Percentiles rank a stretch among this genome's conserved stretches.
Conservation (phyloP, 2,113 vertebrate species). For the Saguinus imperator region DNA sequence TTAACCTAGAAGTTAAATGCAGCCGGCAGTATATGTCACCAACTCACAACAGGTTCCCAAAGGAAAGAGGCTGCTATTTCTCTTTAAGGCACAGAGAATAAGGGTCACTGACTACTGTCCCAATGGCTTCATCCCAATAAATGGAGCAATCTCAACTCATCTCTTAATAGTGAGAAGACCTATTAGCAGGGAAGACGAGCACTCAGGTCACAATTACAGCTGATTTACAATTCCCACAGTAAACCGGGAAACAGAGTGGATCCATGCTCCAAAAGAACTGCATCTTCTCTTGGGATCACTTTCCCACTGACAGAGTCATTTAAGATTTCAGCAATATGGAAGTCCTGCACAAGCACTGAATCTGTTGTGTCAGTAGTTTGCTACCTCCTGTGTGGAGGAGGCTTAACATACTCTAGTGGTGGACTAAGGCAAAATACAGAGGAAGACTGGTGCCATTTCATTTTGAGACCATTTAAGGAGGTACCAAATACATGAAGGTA, state of each 20-base stretch:
- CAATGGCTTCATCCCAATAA: background rate
- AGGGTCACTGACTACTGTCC: background rate
- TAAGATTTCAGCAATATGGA: background rate
- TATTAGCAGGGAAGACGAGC: background rate
- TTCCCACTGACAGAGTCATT: background rate
- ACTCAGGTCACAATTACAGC: background rate
- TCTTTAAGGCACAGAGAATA: background rate
- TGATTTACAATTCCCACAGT: constrained; percentile 2
- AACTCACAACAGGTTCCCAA: background rate
- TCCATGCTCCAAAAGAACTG: background rate
- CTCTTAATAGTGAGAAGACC: background rate
- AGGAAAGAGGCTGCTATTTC: background rate
- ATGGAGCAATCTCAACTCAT: background rate
- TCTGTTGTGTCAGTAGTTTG: background rate
- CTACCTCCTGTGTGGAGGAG: background rate
- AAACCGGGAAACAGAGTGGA: background rate
- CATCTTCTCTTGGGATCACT: background rate
- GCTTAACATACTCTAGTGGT: background rate
- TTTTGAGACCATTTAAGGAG: background rate
- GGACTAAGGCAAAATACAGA: constrained; percentile 1
- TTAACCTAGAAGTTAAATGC: constrained; percentile 25
- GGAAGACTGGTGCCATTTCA: background rate
- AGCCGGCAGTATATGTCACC: background rate
- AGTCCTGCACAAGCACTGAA: background rate
- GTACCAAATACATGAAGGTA: background rate